Evolutionary conservation across 2,888 invertebrate genomes (phyloP).

Genomic region (Hirtodrosophila confusa): DNA sequence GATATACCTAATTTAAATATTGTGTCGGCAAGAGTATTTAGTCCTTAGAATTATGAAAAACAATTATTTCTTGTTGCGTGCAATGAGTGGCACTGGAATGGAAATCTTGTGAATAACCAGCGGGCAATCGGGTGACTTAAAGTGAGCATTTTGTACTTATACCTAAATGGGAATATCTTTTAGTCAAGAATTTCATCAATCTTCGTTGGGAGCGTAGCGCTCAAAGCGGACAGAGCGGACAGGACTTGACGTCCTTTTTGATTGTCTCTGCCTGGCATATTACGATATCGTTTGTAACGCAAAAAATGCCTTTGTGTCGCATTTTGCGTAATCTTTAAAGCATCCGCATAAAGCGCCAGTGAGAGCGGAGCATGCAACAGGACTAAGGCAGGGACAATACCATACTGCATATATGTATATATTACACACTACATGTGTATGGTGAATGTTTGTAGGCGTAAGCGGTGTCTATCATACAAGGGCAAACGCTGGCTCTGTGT

Average conservation of each 20-base stretch:
- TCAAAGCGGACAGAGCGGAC: slow-evolving; percentile 1
- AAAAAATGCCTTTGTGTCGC: slow-evolving; percentile 59
- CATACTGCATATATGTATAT: too few species aligned
- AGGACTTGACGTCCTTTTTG: slow-evolving; percentile 20
- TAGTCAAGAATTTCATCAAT: slow-evolving; percentile 69
- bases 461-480: slow-evolving; percentile 10
- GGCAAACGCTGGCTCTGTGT: slow-evolving; percentile 44
- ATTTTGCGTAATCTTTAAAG: slow-evolving; percentile 69
- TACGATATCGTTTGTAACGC: slow-evolving; percentile 46
- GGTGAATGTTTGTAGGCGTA: neutral
- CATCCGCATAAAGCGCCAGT: slow-evolving; percentile 46
- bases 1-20: too few species aligned
- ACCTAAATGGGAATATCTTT: slow-evolving; percentile 45
- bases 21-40: too few species aligned
- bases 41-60: too few species aligned
- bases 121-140: slow-evolving; percentile 22
- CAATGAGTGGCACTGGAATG: slow-evolving; percentile 4
- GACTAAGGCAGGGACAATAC: slow-evolving; percentile 14
- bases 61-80: neutral
- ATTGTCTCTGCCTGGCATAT: slow-evolving; percentile 25
- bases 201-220: slow-evolving; percentile 40
- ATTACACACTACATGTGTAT: too few species aligned
- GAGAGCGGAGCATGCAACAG: slow-evolving; percentile 68
- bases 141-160: slow-evolving; percentile 20
- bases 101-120: slow-evolving; percentile 8